Evolutionary conservation across 2,888 invertebrate genomes (phyloP), one percentile per base, ranked within the genome.

Genomic region (Aquatica leii): DNA sequence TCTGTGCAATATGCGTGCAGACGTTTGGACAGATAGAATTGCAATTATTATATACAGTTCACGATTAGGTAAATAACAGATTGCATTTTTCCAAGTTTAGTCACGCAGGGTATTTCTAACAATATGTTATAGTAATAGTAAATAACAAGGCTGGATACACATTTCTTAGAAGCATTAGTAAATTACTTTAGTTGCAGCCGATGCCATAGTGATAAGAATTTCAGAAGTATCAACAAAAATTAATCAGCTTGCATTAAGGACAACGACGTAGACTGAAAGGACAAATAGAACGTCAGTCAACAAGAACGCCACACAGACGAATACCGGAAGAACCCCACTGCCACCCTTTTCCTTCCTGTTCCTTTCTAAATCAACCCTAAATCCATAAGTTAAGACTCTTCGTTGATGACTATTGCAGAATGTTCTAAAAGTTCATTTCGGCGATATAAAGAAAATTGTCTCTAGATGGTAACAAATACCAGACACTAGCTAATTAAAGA

Each of bases 21-120:
- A 79, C 79, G 74, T 70, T 67, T 62, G 66, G 79, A 78, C 80
- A 78, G 79, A 78, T 79, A 74, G 64, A 50, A 35, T 70, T 67
- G 68, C 73, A 71, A 78, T 78, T 80, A 79, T 80, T 80, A 80
- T 77, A 74, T 73, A 75, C 68, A 74, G 74, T 76, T 75, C 78
- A 78, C 73, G 74, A 71, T 71, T 72, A 70, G 71, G 74, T 73
- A 75, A 70, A 73, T 73, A 71, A 72, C 72, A 73, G 73, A 74
- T 69, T 71, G 73, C 74, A 75, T 76, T 78, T 76, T 76, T 74
- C 73, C 69, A 60, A 66, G 62, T 55, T 50, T 14, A 76, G 80
- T 80, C 80, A 80, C 80, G 80, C 77, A 76, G 72, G 70, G 51
- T 72, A 46, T 40, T 50, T 53, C 49, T 55, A 76, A 77, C 77